Evolutionary conservation across 2,888 invertebrate genomes (phyloP).

Genomic region (Phaedon cochleariae): DNA sequence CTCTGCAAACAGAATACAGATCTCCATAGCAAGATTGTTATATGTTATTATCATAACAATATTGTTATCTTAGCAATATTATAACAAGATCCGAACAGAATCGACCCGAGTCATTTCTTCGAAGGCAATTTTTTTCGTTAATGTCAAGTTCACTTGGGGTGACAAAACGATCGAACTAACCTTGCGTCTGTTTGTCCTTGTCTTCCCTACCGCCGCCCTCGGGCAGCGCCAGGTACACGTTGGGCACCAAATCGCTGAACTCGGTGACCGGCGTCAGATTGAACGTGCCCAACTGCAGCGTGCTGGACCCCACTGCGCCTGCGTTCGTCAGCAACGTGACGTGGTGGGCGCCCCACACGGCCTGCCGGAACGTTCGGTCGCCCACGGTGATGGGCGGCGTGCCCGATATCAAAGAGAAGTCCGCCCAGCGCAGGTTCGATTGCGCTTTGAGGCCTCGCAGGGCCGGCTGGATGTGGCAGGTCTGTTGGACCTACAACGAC

Average conservation of each 20-base stretch:
- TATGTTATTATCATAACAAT: too few species aligned
- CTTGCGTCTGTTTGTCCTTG: conserved; percentile 74
- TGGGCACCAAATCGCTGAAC: conserved; percentile 81
- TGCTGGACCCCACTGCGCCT: conserved; percentile 67
- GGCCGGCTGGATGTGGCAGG: conserved; percentile 72
- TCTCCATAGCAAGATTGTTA: too few species aligned
- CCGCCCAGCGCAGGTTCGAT: conserved; percentile 77
- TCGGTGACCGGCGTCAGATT: conserved; percentile 80
- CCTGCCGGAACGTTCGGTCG: conserved; percentile 78
- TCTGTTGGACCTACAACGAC: conserved; percentile 72
- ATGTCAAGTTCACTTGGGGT: too few species aligned
- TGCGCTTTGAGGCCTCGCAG: conserved; percentile 77
- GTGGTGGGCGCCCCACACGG: conserved; percentile 76
- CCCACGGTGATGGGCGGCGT: conserved; percentile 69
- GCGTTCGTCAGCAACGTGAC: conserved; percentile 63
- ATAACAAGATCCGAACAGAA: too few species aligned
- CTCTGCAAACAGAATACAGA: too few species aligned
- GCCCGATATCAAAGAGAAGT: conserved; percentile 68
- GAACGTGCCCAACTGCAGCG: conserved; percentile 67
- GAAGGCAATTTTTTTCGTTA: too few species aligned
- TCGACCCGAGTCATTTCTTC: too few species aligned
- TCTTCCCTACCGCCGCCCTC: conserved; percentile 57
- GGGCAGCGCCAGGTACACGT: conserved; percentile 68
- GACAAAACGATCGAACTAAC: conserved; percentile 63
- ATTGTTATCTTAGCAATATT: too few species aligned